Percentiles rank a stretch among this genome's conserved stretches.
Conservation (phyloP, 2,113 vertebrate genomes). For the Malurus melanocephalus region DNA sequence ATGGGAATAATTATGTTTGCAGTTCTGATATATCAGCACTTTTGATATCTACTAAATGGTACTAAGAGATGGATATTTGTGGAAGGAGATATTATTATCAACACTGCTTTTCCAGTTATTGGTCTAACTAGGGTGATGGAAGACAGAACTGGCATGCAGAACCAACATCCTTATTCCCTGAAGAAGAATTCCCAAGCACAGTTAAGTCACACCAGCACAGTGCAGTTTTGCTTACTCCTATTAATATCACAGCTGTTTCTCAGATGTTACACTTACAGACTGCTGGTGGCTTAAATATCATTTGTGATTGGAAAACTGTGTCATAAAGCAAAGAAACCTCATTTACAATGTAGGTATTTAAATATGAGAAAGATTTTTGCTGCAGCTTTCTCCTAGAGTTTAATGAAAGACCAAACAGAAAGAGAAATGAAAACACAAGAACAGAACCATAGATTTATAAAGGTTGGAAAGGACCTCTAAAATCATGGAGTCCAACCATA, state of each 20-base stretch:
- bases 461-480: not conserved
- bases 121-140: not conserved
- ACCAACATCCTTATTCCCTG: not conserved
- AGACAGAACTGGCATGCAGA: not conserved
- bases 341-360: not conserved
- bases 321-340: not conserved
- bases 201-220: not conserved
- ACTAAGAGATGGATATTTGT: not conserved
- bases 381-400: not conserved
- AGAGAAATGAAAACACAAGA: not conserved
- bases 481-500: not conserved
- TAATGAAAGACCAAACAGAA: not conserved
- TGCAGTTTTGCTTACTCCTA: not conserved
- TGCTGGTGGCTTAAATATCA: not conserved
- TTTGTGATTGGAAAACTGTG: not conserved
- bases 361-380: not conserved
- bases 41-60: not conserved
- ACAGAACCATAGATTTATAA: not conserved
- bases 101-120: rapidly evolving
- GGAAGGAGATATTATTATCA: not conserved
- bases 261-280: not conserved
- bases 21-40: not conserved
- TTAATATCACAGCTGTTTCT: not conserved
- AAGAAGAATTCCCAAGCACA: not conserved
- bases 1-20: not conserved